A percentile compares a stretch with the other conserved stretches of the same genome.
Conservation (phyloP, 1,140 invertebrate species). For the Drosophila tristis region DNA sequence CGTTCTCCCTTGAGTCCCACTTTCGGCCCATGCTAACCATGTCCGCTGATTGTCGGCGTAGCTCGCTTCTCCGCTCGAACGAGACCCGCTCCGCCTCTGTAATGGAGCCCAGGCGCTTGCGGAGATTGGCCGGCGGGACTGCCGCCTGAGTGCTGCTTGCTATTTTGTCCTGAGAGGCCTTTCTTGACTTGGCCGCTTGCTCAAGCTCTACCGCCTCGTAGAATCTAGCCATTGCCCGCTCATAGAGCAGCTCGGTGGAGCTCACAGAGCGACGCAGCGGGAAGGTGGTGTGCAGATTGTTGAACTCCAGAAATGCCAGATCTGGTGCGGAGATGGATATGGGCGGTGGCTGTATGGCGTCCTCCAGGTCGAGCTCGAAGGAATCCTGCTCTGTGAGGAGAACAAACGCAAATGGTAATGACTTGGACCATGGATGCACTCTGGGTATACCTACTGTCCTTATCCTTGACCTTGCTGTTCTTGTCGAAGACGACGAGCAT, state of each 20-base stretch:
- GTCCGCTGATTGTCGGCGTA: conserved; percentile 75
- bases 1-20: conserved; percentile 77
- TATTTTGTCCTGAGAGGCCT: conserved; percentile 54
- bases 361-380: conserved; percentile 86
- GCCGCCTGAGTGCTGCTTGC: neutral
- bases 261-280: conserved; percentile 89
- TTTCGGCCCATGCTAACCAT: conserved; percentile 59
- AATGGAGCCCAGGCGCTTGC: conserved; percentile 79
- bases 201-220: conserved; percentile 90
- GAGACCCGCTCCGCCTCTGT: conserved; percentile 77
- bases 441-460: conserved; percentile 84
- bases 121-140: conserved; percentile 51
- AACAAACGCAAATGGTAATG: conserved; percentile 13
- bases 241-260: conserved; percentile 92
- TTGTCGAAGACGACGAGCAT: conserved; percentile 91
- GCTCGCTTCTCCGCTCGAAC: conserved; percentile 71
- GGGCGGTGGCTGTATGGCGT: conserved; percentile 89
- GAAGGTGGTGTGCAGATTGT: conserved; percentile 84
- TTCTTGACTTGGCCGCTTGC: conserved; percentile 86
- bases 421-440: neutral
- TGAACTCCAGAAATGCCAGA: conserved; percentile 85
- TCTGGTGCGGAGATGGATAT: conserved; percentile 92
- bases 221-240: conserved; percentile 91
- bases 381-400: conserved; percentile 85
- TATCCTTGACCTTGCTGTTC: conserved; percentile 84